Conservation (phyloP, 2,113 vertebrate species). For the Raphicerus campestris region DNA sequence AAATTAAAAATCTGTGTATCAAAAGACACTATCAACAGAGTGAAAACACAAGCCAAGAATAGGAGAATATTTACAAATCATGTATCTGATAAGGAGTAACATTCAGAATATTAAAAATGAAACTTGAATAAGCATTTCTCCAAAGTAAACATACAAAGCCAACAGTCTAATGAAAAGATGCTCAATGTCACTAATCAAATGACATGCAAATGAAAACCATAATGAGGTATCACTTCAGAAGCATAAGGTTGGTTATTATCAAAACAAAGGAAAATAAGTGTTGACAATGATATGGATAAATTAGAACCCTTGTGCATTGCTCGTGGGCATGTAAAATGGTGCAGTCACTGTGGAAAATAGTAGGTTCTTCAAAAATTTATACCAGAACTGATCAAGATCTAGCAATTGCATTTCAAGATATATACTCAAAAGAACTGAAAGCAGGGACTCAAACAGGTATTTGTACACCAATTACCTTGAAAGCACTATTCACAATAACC, state of each 20-base stretch:
- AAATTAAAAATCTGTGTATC: neutral
- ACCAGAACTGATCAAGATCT: neutral
- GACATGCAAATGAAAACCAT: neutral
- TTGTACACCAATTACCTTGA: neutral
- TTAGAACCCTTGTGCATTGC: neutral
- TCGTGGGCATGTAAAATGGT: neutral
- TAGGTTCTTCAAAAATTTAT: neutral
- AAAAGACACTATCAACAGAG: neutral
- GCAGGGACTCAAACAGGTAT: neutral
- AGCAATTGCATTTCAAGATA: neutral
- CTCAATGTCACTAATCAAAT: neutral
- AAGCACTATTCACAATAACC: neutral
- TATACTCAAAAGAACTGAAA: neutral
- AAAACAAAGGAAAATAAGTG: neutral
- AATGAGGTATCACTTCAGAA: neutral
- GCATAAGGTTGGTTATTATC: neutral
- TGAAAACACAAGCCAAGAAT: neutral
- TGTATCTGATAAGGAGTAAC: neutral
- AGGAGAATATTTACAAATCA: neutral
- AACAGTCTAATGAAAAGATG: neutral
- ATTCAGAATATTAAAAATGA: neutral
- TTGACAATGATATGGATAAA: neutral
- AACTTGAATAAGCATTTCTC: neutral
- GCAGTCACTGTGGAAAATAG: neutral
- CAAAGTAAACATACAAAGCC: neutral